These are phyloP conservation scores for Tolmerus cingulatus DNA, from an alignment of 2,888 invertebrate species.

Conservation along the genomic window DNA sequence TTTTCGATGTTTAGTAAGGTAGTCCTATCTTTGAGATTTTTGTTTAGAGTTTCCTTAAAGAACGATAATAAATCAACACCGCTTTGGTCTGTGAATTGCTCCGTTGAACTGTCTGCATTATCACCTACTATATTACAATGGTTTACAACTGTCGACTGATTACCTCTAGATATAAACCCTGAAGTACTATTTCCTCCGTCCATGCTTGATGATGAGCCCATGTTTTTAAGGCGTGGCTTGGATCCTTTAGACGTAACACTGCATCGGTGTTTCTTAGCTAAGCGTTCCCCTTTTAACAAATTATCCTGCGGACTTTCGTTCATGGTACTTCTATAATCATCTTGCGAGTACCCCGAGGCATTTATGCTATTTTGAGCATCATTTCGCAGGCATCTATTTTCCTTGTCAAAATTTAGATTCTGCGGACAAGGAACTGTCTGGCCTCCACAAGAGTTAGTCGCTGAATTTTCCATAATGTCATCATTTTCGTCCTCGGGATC, in stretches of 20 bases:
- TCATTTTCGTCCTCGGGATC: constrained; percentile 2
- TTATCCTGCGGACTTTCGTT: constrained; percentile 53
- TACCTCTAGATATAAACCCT: constrained; percentile 69
- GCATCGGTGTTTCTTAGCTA: constrained; percentile 60
- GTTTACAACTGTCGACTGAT: constrained; percentile 33
- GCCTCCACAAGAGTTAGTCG: constrained; percentile 47
- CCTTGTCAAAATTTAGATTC: constrained; percentile 56
- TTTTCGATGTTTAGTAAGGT: constrained; percentile 87
- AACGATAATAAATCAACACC: constrained; percentile 87
- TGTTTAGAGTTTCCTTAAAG: constrained; percentile 89
- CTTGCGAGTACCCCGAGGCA: constrained; percentile 54
- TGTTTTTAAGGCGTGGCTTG: constrained; percentile 63
- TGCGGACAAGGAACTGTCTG: constrained; percentile 49
- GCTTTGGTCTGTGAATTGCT: constrained; percentile 75
- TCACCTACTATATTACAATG: neutral
- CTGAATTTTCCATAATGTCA: constrained; percentile 47
- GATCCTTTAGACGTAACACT: constrained; percentile 61
- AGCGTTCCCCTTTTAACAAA: constrained; percentile 52
- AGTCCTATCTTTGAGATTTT: constrained; percentile 86
- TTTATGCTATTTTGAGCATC: constrained; percentile 56
- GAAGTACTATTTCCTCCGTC: constrained; percentile 66
- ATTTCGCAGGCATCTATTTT: constrained; percentile 56
- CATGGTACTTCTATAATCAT: constrained; percentile 55
- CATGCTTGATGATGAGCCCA: constrained; percentile 62
- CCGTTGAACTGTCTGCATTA: constrained; percentile 76